These are phyloP conservation scores for Amblyopsis rosae DNA, from an alignment of 2,113 vertebrate genomes.

Conservation along the genomic window DNA sequence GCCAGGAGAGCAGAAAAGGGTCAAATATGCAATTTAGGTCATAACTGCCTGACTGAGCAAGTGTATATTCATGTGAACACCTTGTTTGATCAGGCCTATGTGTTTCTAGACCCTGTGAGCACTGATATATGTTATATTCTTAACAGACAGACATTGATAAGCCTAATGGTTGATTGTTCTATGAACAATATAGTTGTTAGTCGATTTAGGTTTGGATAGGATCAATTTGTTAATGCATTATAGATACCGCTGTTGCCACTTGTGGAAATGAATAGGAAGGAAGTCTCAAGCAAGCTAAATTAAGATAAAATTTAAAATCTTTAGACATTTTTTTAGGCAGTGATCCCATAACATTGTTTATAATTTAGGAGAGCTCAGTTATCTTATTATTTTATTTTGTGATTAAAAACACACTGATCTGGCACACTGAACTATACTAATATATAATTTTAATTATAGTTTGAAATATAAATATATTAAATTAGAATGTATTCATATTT, in stretches of 20 bases:
- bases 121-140: too few relatives aligned
- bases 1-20: background rate
- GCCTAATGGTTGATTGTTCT: too few relatives aligned
- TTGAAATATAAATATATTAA: background rate
- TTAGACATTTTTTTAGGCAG: too few relatives aligned
- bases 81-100: constrained; percentile 8
- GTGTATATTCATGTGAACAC: constrained; percentile 36
- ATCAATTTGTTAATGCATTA: too few relatives aligned
- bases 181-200: too few relatives aligned
- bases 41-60: constrained; percentile 28
- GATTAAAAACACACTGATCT: background rate
- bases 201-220: too few relatives aligned
- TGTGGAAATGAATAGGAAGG: too few relatives aligned
- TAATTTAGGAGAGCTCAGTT: background rate
- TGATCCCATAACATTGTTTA: too few relatives aligned
- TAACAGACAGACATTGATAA: too few relatives aligned
- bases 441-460: background rate
- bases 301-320: too few relatives aligned
- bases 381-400: background rate
- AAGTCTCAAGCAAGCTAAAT: too few relatives aligned
- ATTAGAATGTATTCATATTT: background rate
- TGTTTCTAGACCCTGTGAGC: background rate
- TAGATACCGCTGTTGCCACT: too few relatives aligned
- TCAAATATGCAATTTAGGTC: background rate
- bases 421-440: constrained; percentile 12